Base-by-base conservation (phyloP, 2,113 vertebrate genomes). In the Ondatra zibethicus region DNA sequence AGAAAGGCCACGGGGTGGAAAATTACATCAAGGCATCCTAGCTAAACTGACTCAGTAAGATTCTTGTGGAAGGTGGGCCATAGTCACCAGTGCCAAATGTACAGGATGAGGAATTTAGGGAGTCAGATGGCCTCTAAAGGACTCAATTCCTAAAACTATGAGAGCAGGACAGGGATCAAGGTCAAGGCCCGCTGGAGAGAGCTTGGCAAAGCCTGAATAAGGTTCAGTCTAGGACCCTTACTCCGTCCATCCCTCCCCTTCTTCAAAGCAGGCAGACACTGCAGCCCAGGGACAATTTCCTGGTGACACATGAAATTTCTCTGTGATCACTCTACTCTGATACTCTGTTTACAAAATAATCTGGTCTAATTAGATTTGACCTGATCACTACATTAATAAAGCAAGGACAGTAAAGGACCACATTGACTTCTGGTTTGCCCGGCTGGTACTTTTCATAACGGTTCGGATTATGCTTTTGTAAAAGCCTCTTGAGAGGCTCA, bases 301-400 rank as follows among this genome's bases (percentile, higher is more conserved):
- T 25, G 21, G 21, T 55, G 50, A 90, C 87, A 84, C 10, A 27
- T 61, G n/a, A 81, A 58, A 66, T 45, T 90, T 91, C 76, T 92
- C n/a, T 92, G 13, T 47, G 55, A 45, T 68, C 36, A 75, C 23
- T 72, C 21, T 25, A 7, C 14, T 39, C 92, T 86, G 10, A 55
- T 36, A 88, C n/a, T 45, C 82, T 91, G 8, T 85, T 92, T 85
- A 61, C 31, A 91, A 77, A 96, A 85, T 85, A 82, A 55, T 81
- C 39, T 76, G 31, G 9, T 25, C 50, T 91, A 52, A 73, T 58
- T 82, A 66, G 29, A 88, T 73, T 58, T 73, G 80, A 11, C 89
- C 42, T 78, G 45, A 42, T 58, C 88, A 61, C 58, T 92, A 63
- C 9, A 17, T 66, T 50, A 89, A 16, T n/a, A 70, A 55, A 63